Percentiles rank a stretch among this genome's conserved stretches.
These are phyloP conservation scores for Drosophila trichaetosa DNA, from an alignment of 2,888 invertebrate genomes.

Conservation along the genomic window DNA sequence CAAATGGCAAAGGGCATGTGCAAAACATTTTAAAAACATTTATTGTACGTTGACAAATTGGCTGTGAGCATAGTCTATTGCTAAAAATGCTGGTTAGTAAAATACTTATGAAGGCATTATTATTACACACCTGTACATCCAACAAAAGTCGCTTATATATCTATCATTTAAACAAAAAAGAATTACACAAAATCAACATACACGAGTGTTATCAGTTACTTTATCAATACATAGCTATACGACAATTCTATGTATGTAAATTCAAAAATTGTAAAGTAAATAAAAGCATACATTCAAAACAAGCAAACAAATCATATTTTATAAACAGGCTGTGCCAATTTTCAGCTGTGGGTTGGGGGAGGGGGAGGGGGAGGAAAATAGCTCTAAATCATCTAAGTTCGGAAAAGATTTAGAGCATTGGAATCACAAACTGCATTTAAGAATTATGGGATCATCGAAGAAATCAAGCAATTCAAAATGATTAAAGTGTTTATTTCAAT, in stretches of 20 bases:
- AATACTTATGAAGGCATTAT: conserved; percentile 4
- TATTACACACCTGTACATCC: not conserved
- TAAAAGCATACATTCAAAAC: conserved; percentile 30
- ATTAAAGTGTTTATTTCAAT: not conserved
- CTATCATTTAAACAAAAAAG: not conserved
- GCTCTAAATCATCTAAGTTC: not conserved
- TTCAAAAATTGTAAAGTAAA: conserved; percentile 16
- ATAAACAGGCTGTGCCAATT: not conserved
- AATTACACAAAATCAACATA: conserved; percentile 14
- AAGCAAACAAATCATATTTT: conserved; percentile 6
- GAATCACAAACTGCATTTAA: not conserved
- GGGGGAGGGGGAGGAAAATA: not conserved
- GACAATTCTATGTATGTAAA: conserved; percentile 15
- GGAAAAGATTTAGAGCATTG: not conserved
- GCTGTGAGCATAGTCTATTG: conserved; percentile 67
- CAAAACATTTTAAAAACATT: conserved; percentile 44
- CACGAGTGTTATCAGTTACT: conserved; percentile 51
- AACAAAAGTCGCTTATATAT: not conserved
- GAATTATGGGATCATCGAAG: not conserved
- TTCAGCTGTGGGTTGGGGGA: not conserved
- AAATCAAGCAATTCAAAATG: not conserved
- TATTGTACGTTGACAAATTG: conserved; percentile 65
- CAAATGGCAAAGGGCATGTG: conserved; percentile 45
- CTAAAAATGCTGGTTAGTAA: conserved; percentile 35
- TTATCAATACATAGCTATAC: conserved; percentile 15